Base-by-base conservation (phyloP, 2,113 vertebrate genomes). In the Microtus montanus region DNA sequence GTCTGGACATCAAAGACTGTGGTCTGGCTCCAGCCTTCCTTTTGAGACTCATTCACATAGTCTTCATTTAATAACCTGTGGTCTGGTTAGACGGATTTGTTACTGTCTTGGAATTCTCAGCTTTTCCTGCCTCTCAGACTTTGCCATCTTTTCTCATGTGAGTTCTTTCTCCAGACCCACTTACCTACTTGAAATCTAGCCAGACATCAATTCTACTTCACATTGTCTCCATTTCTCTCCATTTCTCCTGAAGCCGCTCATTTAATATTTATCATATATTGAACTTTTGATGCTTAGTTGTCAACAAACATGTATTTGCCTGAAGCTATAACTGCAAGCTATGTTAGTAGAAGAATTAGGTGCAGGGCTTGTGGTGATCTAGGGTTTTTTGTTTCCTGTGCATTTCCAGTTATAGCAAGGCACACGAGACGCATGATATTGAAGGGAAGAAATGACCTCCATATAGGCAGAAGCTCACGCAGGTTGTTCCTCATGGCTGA, bases 201-300 rank as follows among this genome's bases (percentile, higher is more conserved):
- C 49, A 30, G 26, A 64, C 68, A 33, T 38, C 80, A 85, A 5
- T 44, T 30, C 26, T 87, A 35, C 58, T 85, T 89, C 85, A 64
- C 8, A 61, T 41, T 80, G 38, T n/a, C 78, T 91, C 8, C 9
- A 41, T 38, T 79, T 85, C 35, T 91, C 52, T 82, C 68, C 33
- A 12, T 30, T 74, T 85, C 58, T 49, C 54, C 82, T 90, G 58
- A 88, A 90, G 49, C 49, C 41, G 87, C 30, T 90, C 54, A 93
- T 93, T 87, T 87, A 87, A 78, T 89, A 85, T 94, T 94, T 80
- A 88, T 91, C 68, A 84, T 24, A 19, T 85, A 87, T 64, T 95
- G 66, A 90, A 80, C 74, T 97, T 89, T 28, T 96, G 47, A 83
- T 82, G 49, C 38, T 71, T 88, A 64, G 4, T 74, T 96, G 96